Base-by-base conservation (phyloP, 92 coral and sea anemone genomes). In the Phenganax marumi region DNA sequence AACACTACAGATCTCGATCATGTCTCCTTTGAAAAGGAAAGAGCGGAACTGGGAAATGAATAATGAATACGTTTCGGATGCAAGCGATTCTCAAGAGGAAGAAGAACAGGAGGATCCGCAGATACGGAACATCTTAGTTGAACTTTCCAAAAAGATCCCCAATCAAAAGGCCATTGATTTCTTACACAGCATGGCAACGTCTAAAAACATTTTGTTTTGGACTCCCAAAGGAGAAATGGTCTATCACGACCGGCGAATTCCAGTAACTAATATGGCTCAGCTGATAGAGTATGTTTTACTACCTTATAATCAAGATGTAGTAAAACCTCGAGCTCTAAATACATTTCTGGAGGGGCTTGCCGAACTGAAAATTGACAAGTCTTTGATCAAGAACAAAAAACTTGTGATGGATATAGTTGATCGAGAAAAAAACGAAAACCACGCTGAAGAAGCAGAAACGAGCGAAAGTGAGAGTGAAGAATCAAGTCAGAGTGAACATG, bases 211-310 rank as follows among this genome's bases (percentile, higher is more conserved):
- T 56, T 63, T 87, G 46, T 87, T 61, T 10, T 87, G 90, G 90
- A 87, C 90, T 17, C 87, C 84, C 0, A 69, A 70, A 25, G 87
- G 90, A 75, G 65, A 87, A 52, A 63, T 87, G 63, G 48, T 87
- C 0, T 79, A 26, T 12, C 84, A 83, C 52, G 74, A 68, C 14
- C 90, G 83, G 8, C 69, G 86, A 48, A 86, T 86, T 50, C 82
- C 86, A 1, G 89, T 81, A 16, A 74, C 79, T 12, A 81, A 76
- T 52, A 87, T 87, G 19, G 82, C 84, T 0, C 51, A 82, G 12
- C 90, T 87, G 13, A 55, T 52, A 64, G 90, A 82, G 18, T 87
- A 87, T 65, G 90, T 87, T 22, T 71, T 65, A 22, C 52, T 85
- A 58, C 88, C 85, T 14, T 85, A 56, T 68, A 80, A 56, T 68